Percentiles rank a stretch among this genome's conserved stretches.
These are phyloP conservation scores for Megalonaias nervosa DNA, from an alignment of 1,140 invertebrate species.

Conservation along the genomic window DNA sequence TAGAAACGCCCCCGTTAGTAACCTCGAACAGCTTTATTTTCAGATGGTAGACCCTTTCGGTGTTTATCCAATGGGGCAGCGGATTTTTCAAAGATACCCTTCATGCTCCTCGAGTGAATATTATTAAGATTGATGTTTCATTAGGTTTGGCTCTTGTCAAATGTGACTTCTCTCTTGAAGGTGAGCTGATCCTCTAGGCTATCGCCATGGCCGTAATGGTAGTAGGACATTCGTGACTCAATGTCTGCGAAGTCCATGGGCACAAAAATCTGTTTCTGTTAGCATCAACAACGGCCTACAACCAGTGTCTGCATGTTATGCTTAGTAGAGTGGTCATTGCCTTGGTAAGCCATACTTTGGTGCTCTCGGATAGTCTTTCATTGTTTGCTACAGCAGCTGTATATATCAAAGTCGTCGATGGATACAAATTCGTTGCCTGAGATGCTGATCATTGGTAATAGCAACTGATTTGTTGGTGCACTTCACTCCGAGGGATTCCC, in stretches of 20 bases:
- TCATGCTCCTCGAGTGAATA: background rate
- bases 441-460: too few species aligned
- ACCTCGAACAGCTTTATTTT: constrained; percentile 13
- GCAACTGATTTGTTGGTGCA: too few species aligned
- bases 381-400: too few species aligned
- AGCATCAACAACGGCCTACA: too few species aligned
- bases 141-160: constrained; percentile 9
- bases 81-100: constrained; percentile 21
- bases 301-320: background rate
- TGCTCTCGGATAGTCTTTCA: too few species aligned
- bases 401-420: too few species aligned
- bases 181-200: constrained; percentile 6
- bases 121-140: too few species aligned
- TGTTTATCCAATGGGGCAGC: background rate
- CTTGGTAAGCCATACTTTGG: background rate
- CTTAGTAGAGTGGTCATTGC: background rate
- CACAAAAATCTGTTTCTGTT: background rate
- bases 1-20: constrained; percentile 23
- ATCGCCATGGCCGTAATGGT: background rate
- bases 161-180: constrained; percentile 10
- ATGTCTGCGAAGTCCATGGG: background rate
- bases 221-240: constrained; percentile 9
- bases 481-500: too few species aligned
- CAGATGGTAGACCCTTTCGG: constrained; percentile 22
- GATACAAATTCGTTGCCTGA: too few species aligned